Percentiles rank a stretch among this genome's conserved stretches.
phyloP scores from a whole-genome alignment of 2,113 vertebrate genomes.

The Coptodon rendalli region DNA sequence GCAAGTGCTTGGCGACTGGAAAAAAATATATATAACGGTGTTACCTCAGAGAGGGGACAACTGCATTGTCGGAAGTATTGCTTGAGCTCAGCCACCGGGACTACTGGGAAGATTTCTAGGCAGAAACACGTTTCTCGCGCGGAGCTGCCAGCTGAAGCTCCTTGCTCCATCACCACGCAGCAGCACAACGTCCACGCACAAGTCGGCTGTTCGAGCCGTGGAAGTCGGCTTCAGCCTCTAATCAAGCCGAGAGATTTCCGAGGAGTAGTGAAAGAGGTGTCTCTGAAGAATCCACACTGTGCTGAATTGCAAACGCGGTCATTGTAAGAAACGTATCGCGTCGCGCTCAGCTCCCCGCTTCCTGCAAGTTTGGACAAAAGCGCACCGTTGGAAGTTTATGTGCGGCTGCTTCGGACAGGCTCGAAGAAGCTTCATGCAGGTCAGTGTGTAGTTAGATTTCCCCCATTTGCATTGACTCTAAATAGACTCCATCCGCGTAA shows the following conservation, averaged over 20 bases:
- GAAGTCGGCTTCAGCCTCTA: background rate
- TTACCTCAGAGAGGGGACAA: background rate
- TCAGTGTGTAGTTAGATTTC: slow-evolving; percentile 10
- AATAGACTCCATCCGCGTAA: background rate
- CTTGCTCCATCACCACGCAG: background rate
- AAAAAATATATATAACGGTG: background rate
- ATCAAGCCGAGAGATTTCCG: background rate
- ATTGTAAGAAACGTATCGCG: background rate
- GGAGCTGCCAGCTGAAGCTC: slow-evolving; percentile 22
- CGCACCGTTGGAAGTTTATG: slow-evolving; percentile 58
- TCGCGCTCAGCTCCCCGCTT: background rate
- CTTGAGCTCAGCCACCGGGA: background rate
- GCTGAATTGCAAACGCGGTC: background rate
- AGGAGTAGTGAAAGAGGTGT: background rate
- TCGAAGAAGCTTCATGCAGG: slow-evolving; percentile 20
- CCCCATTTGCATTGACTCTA: background rate
- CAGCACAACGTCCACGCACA: background rate
- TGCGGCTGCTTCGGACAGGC: slow-evolving; percentile 14
- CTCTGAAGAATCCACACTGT: background rate
- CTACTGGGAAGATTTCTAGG: slow-evolving; percentile 6
- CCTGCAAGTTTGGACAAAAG: slow-evolving; percentile 56
- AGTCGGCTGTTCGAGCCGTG: background rate
- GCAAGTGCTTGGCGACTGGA: background rate
- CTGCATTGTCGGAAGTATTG: slow-evolving; percentile 34
- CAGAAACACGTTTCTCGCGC: background rate